Evolutionary conservation across 2,797 vertebrate species (phyloP).

Genomic region (Leucoraja ocellata): DNA sequence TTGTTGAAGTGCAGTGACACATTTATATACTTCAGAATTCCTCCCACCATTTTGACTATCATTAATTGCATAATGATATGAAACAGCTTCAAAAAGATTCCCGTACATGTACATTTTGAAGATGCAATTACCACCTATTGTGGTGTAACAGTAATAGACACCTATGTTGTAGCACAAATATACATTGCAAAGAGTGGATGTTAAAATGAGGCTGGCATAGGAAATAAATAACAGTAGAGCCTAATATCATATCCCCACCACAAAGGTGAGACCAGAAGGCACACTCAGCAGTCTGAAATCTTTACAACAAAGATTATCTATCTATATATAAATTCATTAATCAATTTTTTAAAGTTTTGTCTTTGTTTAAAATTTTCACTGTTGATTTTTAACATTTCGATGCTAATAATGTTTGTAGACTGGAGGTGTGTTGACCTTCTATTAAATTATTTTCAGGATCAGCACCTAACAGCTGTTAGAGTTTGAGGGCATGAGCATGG

Average conservation of each 20-base stretch:
- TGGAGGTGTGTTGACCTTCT: neutral
- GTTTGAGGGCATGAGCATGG: no score
- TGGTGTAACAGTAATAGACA: neutral
- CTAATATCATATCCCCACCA: neutral
- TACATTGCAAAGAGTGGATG: neutral
- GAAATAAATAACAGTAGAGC: neutral
- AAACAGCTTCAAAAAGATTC: neutral
- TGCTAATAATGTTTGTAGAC: neutral
- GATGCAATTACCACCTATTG: neutral
- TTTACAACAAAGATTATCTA: neutral
- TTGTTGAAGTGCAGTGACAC: neutral
- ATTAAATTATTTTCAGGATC: neutral
- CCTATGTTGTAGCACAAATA: neutral
- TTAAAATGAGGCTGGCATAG: neutral
- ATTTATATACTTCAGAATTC: conserved; percentile 16
- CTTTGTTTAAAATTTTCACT: neutral
- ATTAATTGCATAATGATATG: neutral
- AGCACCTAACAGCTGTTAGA: no score
- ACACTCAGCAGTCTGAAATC: neutral
- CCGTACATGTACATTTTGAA: conserved; percentile 8
- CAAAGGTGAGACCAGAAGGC: neutral
- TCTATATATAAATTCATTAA: neutral
- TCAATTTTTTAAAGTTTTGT: neutral
- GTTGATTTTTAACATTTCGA: neutral
- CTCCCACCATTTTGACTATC: neutral